phyloP scores from a whole-genome alignment of 2,888 invertebrate genomes.

The Conops quadrifasciatus region DNA sequence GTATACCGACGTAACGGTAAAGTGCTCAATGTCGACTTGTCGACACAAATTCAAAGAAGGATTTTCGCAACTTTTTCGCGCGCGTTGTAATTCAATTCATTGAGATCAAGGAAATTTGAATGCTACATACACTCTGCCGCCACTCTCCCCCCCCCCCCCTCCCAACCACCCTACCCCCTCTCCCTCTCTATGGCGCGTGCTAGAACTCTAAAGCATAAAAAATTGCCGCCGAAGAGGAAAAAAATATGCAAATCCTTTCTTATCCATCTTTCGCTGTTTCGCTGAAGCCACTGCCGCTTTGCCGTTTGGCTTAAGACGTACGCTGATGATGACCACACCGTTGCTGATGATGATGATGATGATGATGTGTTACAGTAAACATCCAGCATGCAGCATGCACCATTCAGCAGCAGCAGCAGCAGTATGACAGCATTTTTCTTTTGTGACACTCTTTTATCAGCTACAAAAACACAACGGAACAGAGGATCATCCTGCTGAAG shows the following conservation, averaged over 20 bases:
- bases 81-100: slow-evolving; percentile 30
- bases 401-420: slow-evolving; percentile 8
- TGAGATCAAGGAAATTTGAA: slow-evolving; percentile 14
- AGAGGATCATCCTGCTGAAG: slow-evolving; percentile 20
- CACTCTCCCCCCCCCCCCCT: too few species aligned
- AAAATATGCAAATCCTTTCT: slow-evolving; percentile 19
- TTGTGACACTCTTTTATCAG: slow-evolving; percentile 22
- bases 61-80: slow-evolving; percentile 23
- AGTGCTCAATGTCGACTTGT: slow-evolving; percentile 11
- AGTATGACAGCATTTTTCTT: slow-evolving; percentile 26
- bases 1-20: too few species aligned
- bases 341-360: too few species aligned
- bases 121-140: not conserved
- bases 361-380: too few species aligned
- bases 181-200: not conserved
- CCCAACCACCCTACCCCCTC: too few species aligned
- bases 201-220: not conserved
- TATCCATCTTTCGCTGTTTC: not conserved
- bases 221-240: not conserved
- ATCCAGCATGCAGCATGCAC: too few species aligned
- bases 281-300: too few species aligned
- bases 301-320: not conserved
- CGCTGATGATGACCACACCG: too few species aligned
- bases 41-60: slow-evolving; percentile 25
- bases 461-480: slow-evolving; percentile 4